Conservation (phyloP, 2,888 invertebrate genomes). For the Meteorus cinctellus region DNA sequence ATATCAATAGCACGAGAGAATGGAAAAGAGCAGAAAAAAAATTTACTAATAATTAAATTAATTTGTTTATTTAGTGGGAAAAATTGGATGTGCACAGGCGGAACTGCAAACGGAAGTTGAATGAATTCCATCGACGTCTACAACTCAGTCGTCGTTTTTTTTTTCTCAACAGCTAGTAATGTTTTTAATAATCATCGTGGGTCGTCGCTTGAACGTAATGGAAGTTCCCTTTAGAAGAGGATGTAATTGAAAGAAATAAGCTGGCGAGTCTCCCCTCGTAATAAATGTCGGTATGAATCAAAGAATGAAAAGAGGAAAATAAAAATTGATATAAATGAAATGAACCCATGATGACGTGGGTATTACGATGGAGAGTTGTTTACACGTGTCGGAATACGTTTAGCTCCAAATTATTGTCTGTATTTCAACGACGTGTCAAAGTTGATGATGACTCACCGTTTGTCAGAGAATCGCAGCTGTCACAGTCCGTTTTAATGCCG, state of each 20-base stretch:
- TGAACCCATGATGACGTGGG: background rate
- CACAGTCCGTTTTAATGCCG: constrained; percentile 62
- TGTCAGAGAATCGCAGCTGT: constrained; percentile 64
- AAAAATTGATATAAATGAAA: constrained; percentile 40
- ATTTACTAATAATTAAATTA: background rate
- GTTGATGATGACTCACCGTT: constrained; percentile 65
- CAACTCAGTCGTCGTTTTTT: background rate
- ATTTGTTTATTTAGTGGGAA: background rate
- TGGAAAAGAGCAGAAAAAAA: background rate
- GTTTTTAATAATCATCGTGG: constrained; percentile 9
- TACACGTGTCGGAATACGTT: background rate
- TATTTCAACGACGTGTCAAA: background rate
- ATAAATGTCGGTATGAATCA: constrained; percentile 24
- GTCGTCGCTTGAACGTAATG: background rate
- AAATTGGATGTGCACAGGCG: background rate
- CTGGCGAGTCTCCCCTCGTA: constrained; percentile 2
- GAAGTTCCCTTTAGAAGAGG: background rate
- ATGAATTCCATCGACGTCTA: constrained; percentile 1
- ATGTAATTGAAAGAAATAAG: constrained; percentile 46
- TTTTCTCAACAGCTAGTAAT: background rate
- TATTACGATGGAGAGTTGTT: constrained; percentile 5
- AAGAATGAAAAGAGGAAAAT: constrained; percentile 3
- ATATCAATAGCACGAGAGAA: background rate
- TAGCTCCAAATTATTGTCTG: constrained; percentile 24
- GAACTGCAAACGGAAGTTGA: constrained; percentile 19